These are phyloP conservation scores for Ypsolopha scabrella DNA, from an alignment of 2,888 invertebrate species.

Conservation along the genomic window DNA sequence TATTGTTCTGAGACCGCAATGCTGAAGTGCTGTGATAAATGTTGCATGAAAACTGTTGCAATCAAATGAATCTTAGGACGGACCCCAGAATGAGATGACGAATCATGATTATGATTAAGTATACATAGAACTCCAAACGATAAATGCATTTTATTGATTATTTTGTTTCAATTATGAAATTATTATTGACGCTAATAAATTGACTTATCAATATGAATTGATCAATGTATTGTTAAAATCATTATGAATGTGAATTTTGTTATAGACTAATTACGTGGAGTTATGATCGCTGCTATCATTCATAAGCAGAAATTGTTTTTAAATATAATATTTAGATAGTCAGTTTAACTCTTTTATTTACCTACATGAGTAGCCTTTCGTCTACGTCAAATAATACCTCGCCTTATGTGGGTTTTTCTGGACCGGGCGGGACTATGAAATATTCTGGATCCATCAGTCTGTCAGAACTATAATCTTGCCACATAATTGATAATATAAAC, in stretches of 20 bases:
- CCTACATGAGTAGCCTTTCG: too few species aligned
- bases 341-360: too few species aligned
- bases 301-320: slow-evolving; percentile 2
- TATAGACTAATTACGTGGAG: slow-evolving; percentile 11
- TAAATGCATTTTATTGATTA: neutral
- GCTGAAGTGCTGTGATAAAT: slow-evolving; percentile 62
- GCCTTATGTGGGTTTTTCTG: too few species aligned
- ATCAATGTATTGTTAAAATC: slow-evolving; percentile 26
- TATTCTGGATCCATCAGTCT: too few species aligned
- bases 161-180: neutral
- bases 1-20: slow-evolving; percentile 46
- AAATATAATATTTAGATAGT: slow-evolving; percentile 2
- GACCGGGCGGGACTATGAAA: too few species aligned
- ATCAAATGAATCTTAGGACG: neutral
- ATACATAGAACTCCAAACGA: neutral
- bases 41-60: neutral
- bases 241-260: slow-evolving; percentile 31
- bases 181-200: neutral
- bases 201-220: slow-evolving; percentile 16
- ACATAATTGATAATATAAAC: too few species aligned
- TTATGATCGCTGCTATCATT: neutral
- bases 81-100: slow-evolving; percentile 28
- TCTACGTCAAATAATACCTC: too few species aligned
- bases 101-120: slow-evolving; percentile 27
- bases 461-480: too few species aligned